Evolutionary conservation across 2,797 vertebrate genomes (phyloP), one percentile per base, ranked within the genome.

Genomic region (Pagetopsis macropterus): DNA sequence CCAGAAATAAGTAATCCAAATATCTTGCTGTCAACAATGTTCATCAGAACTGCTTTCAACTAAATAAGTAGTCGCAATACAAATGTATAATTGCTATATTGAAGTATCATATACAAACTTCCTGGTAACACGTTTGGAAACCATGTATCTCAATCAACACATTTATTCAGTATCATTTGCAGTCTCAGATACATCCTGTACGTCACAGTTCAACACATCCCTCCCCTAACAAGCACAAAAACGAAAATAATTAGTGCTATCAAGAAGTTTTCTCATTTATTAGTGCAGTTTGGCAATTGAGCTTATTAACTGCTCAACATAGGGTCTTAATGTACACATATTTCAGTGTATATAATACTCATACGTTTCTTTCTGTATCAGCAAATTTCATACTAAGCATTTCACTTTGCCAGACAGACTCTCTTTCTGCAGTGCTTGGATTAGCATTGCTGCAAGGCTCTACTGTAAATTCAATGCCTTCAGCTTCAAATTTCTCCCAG

Each of bases 401-500:
- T 70, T 84, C 52, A 54, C 73, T 59, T 65, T 77, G 17, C 58
- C 59, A 76, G 68, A 67, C 56, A 23, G 71, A 0, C 45, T 58
- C 71, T 54, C 45, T 49, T 78, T 72, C 70, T 86, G 62, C 68
- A 52, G 52, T 50, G 57, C 73, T 68, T 72, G 71, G 77, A 88
- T 89, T 88, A 82, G 81, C 52, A 45, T 2, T 72, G 70, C 78
- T 72, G 81, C 64, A 41, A 65, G 40, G 46, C 79, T 55, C 41
- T 45, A 45, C 71, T 83, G 66, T 72, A 66, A 64, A 70, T 75
- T 76, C 65, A 76, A 23, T 75, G 83, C 74, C 78, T 77, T 81
- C 81, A 76, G 75, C 61, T 68, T 81, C 76, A 71, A 68, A 73
- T 85, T 81, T 58, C 76, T 86, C 83, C 70, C 65, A 70, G 72